Percentiles rank a stretch among this genome's conserved stretches.
Evolutionary conservation across 2,113 vertebrate genomes (phyloP).

Genomic region (Furnarius figulus): DNA sequence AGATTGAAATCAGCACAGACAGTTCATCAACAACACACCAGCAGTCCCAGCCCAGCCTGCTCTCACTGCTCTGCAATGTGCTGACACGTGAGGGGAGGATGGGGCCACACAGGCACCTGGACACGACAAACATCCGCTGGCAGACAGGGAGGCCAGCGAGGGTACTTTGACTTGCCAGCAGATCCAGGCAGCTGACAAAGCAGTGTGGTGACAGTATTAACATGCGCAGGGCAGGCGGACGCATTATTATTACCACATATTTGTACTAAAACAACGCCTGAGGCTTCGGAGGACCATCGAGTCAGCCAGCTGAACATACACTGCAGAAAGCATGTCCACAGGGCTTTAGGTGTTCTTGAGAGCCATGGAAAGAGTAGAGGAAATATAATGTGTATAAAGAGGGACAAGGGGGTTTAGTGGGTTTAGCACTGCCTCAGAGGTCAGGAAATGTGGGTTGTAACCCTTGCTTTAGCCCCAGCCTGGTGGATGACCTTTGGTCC

Average conservation of each 20-base stretch:
- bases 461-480: conserved; percentile 23
- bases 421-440: conserved; percentile 18
- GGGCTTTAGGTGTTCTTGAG: conserved; percentile 21
- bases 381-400: not conserved
- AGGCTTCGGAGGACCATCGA: not conserved
- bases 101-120: conserved; percentile 39
- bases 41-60: not conserved
- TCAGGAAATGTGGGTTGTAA: conserved; percentile 59
- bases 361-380: not conserved
- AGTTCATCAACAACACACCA: not conserved
- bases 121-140: not conserved
- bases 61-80: not conserved
- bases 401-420: not conserved
- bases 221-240: not conserved
- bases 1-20: not conserved
- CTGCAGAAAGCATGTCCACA: not conserved
- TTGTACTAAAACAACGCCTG: not conserved
- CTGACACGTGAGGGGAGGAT: not conserved
- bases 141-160: conserved; percentile 17
- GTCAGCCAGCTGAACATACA: conserved; percentile 51
- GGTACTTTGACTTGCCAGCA: not conserved
- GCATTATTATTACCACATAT: not conserved
- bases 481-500: conserved; percentile 55
- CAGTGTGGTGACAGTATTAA: not conserved
- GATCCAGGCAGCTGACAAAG: conserved; percentile 52